A percentile compares a stretch with the other conserved stretches of the same genome.
Conservation (phyloP, 2,113 vertebrate genomes). For the Ptychochromis oligacanthus region DNA sequence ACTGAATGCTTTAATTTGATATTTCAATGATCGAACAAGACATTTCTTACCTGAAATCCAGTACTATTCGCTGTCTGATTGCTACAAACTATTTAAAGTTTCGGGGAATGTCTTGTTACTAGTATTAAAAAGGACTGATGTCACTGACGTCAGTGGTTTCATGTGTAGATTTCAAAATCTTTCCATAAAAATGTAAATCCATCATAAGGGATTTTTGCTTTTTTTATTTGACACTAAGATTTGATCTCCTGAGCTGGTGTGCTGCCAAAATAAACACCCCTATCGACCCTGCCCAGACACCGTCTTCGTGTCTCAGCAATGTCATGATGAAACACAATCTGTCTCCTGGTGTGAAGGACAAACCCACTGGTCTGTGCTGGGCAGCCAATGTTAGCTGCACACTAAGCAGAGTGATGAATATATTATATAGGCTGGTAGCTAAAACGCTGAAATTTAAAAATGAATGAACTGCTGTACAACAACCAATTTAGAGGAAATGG, state of each 20-base stretch:
- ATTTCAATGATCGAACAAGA: neutral
- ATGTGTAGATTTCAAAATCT: neutral
- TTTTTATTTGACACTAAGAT: neutral
- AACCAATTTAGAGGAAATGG: slow-evolving; percentile 26
- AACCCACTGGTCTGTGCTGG: slow-evolving; percentile 48
- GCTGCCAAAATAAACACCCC: slow-evolving; percentile 17
- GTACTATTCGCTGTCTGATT: neutral
- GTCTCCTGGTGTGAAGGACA: slow-evolving; percentile 52
- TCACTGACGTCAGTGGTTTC: neutral
- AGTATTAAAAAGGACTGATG: neutral
- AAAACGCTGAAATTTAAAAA: slow-evolving; percentile 61
- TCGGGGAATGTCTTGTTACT: neutral
- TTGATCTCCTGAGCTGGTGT: slow-evolving; percentile 16
- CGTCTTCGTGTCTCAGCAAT: slow-evolving; percentile 54
- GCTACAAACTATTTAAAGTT: neutral
- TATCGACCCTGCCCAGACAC: slow-evolving; percentile 12
- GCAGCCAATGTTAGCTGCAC: slow-evolving; percentile 31
- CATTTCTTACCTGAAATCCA: neutral
- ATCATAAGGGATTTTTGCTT: neutral
- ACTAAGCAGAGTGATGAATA: slow-evolving; percentile 51
- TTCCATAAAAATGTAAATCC: neutral
- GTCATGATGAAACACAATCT: slow-evolving; percentile 66
- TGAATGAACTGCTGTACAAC: slow-evolving; percentile 50
- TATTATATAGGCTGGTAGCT: slow-evolving; percentile 47
- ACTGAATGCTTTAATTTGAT: neutral